These are phyloP conservation scores for Cheirogaleus major DNA, from an alignment of 2,797 vertebrate genomes.

Conservation along the genomic window DNA sequence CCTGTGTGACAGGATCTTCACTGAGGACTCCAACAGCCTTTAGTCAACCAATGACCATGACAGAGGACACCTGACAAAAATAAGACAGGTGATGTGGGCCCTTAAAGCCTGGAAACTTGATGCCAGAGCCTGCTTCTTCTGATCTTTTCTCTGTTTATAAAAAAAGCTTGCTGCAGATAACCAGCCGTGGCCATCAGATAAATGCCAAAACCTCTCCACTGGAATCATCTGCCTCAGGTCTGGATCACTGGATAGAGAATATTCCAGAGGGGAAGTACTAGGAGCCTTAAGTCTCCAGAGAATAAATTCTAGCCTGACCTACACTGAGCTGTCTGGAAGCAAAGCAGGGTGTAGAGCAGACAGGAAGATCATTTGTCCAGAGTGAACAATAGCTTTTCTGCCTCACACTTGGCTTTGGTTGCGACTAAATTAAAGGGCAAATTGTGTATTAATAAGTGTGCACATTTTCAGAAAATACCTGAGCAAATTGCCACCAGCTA, in stretches of 20 bases:
- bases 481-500: neutral
- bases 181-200: neutral
- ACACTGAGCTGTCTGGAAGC: neutral
- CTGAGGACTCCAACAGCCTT: neutral
- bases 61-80: neutral
- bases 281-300: neutral
- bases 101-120: neutral
- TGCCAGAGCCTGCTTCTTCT: neutral
- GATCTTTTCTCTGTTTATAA: neutral
- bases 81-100: neutral
- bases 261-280: neutral
- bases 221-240: neutral
- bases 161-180: neutral
- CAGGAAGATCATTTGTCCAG: neutral
- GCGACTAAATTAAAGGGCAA: neutral
- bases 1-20: neutral
- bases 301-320: neutral
- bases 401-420: neutral
- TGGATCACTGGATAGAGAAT: neutral
- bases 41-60: neutral
- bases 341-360: neutral
- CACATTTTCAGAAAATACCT: neutral
- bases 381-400: neutral
- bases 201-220: neutral
- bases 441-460: neutral